Conservation (phyloP, 2,113 vertebrate species). For the Myodes glareolus region DNA sequence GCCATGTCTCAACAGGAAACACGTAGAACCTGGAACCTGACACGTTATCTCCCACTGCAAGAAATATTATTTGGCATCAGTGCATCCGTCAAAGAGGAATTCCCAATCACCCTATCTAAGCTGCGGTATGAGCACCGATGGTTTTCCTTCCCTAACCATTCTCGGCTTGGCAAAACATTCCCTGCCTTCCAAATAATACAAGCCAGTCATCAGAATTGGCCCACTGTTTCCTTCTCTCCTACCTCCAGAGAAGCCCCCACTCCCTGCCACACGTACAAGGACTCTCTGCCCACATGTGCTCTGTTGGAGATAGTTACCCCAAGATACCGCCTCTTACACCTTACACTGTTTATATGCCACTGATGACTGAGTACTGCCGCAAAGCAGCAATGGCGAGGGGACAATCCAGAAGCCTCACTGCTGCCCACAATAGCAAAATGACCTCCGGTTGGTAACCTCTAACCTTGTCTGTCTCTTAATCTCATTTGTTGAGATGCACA, state of each 20-base stretch:
- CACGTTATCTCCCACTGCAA: not conserved
- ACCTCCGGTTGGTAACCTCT: not conserved
- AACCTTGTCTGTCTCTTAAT: not conserved
- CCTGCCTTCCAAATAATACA: not conserved
- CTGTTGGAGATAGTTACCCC: not conserved
- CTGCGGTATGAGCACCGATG: not conserved
- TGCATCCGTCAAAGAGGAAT: not conserved
- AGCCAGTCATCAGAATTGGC: not conserved
- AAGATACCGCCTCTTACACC: not conserved
- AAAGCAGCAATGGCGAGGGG: not conserved
- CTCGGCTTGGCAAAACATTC: not conserved
- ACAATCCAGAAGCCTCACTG: not conserved
- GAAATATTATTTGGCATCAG: not conserved
- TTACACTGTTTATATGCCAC: not conserved
- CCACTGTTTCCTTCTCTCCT: not conserved
- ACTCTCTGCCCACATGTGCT: not conserved
- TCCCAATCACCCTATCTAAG: not conserved
- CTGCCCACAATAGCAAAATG: not conserved
- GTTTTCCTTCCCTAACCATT: not conserved
- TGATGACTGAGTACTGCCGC: fast-evolving
- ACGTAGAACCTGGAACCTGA: not conserved
- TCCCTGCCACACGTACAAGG: not conserved
- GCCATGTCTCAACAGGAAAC: not conserved
- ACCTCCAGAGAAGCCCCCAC: not conserved
- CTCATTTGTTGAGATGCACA: not conserved